phyloP scores from a whole-genome alignment of 2,888 invertebrate species.

The Meloe dianella region DNA sequence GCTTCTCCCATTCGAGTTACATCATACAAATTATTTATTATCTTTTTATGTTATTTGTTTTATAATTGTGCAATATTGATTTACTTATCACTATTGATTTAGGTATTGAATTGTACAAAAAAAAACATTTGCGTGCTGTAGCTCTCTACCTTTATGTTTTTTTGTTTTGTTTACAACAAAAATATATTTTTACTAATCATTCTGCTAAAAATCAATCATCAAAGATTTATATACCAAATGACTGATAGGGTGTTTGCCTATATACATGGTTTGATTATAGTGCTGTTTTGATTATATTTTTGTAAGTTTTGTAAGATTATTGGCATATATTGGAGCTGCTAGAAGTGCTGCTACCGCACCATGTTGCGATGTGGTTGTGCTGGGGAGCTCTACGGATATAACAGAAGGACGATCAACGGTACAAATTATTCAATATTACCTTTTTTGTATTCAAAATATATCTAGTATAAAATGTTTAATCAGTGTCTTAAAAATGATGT shows the following conservation, averaged over 20 bases:
- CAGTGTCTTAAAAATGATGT: not conserved
- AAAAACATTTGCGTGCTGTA: no score
- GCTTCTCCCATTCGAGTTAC: constrained; percentile 37
- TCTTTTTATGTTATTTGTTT: constrained; percentile 15
- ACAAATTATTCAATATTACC: constrained; percentile 48
- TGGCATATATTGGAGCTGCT: constrained; percentile 59
- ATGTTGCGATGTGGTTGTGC: constrained; percentile 56
- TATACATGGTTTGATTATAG: constrained; percentile 58
- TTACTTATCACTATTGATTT: constrained; percentile 10
- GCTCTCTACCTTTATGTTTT: no score
- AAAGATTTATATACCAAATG: constrained; percentile 10
- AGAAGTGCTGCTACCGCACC: constrained; percentile 58
- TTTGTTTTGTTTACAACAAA: no score
- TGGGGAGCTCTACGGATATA: constrained; percentile 56
- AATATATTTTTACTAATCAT: constrained; percentile 39
- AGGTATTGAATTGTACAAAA: not conserved
- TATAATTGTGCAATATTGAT: constrained; percentile 16
- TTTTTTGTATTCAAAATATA: constrained; percentile 39
- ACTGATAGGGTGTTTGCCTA: constrained; percentile 46
- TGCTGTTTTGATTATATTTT: constrained; percentile 60
- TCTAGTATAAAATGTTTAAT: constrained; percentile 29
- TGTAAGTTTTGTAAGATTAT: constrained; percentile 60
- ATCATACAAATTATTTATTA: constrained; percentile 20
- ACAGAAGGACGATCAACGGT: constrained; percentile 57
- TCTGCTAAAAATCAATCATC: constrained; percentile 31